Conservation (phyloP, 2,888 invertebrate genomes). For the Oasisia sp. region DNA sequence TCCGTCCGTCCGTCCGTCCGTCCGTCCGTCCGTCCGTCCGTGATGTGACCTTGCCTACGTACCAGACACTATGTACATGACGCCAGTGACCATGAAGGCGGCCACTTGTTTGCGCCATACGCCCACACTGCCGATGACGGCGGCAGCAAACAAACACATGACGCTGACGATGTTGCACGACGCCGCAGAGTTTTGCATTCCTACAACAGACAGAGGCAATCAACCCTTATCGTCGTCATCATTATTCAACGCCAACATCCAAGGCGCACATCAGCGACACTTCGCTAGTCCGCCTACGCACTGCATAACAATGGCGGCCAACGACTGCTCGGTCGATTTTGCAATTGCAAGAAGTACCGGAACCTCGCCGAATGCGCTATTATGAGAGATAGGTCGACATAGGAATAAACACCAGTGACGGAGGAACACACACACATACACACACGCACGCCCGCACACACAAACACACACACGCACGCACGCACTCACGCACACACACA, state of each 20-base stretch:
- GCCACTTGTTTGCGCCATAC: constrained; percentile 91
- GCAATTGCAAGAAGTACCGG: not conserved
- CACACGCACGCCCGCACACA: no score
- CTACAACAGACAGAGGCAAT: constrained; percentile 69
- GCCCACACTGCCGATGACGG: constrained; percentile 88
- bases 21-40: not conserved
- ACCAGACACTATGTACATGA: constrained; percentile 94
- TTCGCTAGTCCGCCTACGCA: not conserved
- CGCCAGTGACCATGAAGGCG: constrained; percentile 91
- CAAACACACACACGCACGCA: no score
- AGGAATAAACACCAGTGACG: no score
- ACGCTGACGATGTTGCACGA: constrained; percentile 92
- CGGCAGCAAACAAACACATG: constrained; percentile 87
- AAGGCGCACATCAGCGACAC: not conserved
- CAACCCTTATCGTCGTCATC: not conserved
- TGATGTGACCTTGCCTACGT: constrained; percentile 52
- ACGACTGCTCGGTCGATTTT: not conserved
- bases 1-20: no score
- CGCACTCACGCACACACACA: no score
- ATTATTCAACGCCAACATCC: not conserved
- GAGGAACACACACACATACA: no score
- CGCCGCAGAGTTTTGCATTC: constrained; percentile 95
- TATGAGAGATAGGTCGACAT: not conserved
- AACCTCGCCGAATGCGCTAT: not conserved
- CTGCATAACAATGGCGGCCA: not conserved